Conservation (phyloP, 2,888 invertebrate genomes). For the Drosophila tanythrix region DNA sequence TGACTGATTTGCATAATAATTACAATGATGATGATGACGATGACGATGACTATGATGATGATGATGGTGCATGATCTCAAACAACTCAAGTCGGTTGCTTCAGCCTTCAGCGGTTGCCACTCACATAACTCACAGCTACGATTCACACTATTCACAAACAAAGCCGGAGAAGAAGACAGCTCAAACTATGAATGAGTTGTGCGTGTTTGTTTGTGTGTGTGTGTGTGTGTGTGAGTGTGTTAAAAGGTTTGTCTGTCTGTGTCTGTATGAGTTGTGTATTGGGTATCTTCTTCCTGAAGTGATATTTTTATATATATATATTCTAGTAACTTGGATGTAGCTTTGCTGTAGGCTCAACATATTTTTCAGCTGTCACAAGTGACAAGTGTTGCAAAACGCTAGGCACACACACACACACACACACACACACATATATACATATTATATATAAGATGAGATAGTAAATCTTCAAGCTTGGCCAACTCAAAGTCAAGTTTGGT, state of each 20-base stretch:
- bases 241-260: neutral
- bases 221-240: neutral
- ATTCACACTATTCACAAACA: conserved; percentile 16
- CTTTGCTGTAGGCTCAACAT: conserved; percentile 38
- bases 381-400: conserved; percentile 69
- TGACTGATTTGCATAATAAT: conserved; percentile 24
- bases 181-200: conserved; percentile 22
- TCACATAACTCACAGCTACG: conserved; percentile 5
- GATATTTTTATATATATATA: neutral
- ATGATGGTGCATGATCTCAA: conserved; percentile 16
- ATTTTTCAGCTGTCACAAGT: conserved; percentile 60
- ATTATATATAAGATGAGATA: conserved; percentile 17
- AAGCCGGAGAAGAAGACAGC: neutral
- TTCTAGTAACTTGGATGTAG: conserved; percentile 34
- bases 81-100: conserved; percentile 6
- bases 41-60: neutral
- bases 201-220: neutral
- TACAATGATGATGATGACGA: conserved; percentile 10
- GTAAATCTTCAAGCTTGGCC: conserved; percentile 42
- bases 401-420: conserved; percentile 21
- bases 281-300: neutral
- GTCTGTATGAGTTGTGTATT: neutral
- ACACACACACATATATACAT: conserved; percentile 2
- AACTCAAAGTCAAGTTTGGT: conserved; percentile 67
- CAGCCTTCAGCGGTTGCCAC: conserved; percentile 27